Base-by-base conservation (phyloP, 2,113 vertebrate species). In the human region DNA sequence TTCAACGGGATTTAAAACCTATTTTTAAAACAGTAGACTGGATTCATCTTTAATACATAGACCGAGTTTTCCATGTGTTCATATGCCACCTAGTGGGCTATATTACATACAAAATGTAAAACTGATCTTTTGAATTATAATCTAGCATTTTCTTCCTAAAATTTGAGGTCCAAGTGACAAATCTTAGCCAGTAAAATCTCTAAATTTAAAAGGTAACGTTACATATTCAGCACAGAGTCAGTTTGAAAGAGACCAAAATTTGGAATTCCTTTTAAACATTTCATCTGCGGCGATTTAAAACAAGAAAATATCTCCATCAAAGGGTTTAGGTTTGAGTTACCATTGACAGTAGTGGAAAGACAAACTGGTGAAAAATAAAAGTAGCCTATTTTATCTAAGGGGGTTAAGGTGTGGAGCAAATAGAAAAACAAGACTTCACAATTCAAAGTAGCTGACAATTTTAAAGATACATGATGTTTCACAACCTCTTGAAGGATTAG, bases 1-100 rank as follows among this genome's bases (percentile, higher is more conserved):
- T 81, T 95, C 64, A 93, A 90, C 14, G 85, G 57, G 86, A 78
- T 97, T 96, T 95, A 91, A 97, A 98, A 90, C 61, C 75, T 94
- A 81, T 86, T 97, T 97, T 91, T 78, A 79, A 96, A 96, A 91
- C 61, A 70, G 66, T 50, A 4, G 1, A 72, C 66, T 82, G n/a
- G 43, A 66, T 89, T 85, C 52, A 35, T 75, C 0, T 0, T 76
- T 55, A 79, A 68, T 3, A 38, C 83, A 9, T 17, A 45, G 45
- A 73, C 43, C 17, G 5, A 61, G 68, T 40, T 96, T 97, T 98
- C 91, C 43, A 32, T 96, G 97, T 97, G 97, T 95, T 92, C 55
- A 96, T 88, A 92, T 66, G 97, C 97, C 98, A 97, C 93, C 98
- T 98, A 97, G 98, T 96, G 98, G 97, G 22, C 14, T 22, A 22